A percentile compares a stretch with the other conserved stretches of the same genome.
Evolutionary conservation across 2,113 vertebrate species (phyloP).

Genomic region (Xiphophorus couchianus): DNA sequence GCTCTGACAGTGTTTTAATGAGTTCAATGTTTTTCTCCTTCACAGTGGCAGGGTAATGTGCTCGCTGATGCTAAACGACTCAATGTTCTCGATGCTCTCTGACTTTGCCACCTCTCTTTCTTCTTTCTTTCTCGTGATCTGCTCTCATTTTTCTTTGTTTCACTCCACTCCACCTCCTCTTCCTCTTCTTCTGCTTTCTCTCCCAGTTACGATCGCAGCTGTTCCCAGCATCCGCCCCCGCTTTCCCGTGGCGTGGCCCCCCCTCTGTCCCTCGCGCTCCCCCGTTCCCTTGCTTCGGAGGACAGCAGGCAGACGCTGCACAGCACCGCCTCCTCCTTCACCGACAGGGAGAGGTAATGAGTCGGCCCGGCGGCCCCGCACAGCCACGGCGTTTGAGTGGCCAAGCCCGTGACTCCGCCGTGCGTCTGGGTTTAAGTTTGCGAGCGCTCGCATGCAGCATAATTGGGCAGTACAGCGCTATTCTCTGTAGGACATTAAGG

Average conservation of each 20-base stretch:
- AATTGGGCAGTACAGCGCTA: slow-evolving; percentile 52
- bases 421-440: slow-evolving; percentile 39
- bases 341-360: slow-evolving; percentile 84
- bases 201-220: slow-evolving; percentile 82
- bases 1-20: slow-evolving; percentile 70
- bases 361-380: slow-evolving; percentile 45
- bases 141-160: slow-evolving; percentile 12
- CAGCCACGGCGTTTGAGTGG: slow-evolving; percentile 21
- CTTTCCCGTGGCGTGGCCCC: slow-evolving; percentile 77
- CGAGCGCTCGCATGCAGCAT: slow-evolving; percentile 39
- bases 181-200: not conserved
- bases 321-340: slow-evolving; percentile 82
- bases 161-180: not conserved
- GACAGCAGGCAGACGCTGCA: slow-evolving; percentile 84
- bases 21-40: slow-evolving; percentile 71
- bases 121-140: slow-evolving; percentile 23
- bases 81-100: slow-evolving; percentile 49
- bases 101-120: slow-evolving; percentile 41
- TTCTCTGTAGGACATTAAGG: slow-evolving; percentile 60
- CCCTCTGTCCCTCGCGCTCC: slow-evolving; percentile 80
- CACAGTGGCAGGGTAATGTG: slow-evolving; percentile 67
- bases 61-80: slow-evolving; percentile 64
- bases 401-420: slow-evolving; percentile 37
- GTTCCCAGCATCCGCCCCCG: slow-evolving; percentile 80
- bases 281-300: slow-evolving; percentile 79